Evolutionary conservation across 2,113 vertebrate genomes (phyloP), one percentile per base, ranked within the genome.

Genomic region (Cnemophilus loriae): DNA sequence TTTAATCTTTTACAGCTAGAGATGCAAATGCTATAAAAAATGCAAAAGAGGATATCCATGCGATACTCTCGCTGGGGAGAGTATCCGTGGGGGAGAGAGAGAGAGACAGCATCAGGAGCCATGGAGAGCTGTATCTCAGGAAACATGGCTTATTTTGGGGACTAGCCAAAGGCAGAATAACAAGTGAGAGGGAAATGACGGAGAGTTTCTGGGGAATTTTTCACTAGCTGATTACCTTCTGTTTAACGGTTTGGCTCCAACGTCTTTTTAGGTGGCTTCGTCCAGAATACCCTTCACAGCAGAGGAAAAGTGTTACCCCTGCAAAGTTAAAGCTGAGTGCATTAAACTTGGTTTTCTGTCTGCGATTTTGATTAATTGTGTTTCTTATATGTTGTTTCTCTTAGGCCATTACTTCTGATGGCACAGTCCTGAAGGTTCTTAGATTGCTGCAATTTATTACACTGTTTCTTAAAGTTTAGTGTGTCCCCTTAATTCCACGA

Each of bases 1-100:
- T 97, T 93, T 83, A 89, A 87, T 95, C 87, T 93, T 95, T 87
- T 94, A 91, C 85, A 93, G 91, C 74, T 86, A 95, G 61, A 90
- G 63, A 95, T 92, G 75, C 32, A 20, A 81, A 87, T 0, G 0
- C 7, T 90, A 87, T 63, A 86, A 95, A 89, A 95, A 89, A 87
- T 41, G 61, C 60, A 79, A 42, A 77, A 88, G 74, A 73, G 41
- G 30, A 68, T 94, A 75, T 93, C 76, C 53, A 95, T 80, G 56
- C 6, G 86, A 96, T 93, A 96, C 76, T 95, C 92, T 96, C 47
- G 0, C 47, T 86, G 92, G 88, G 65, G 52, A 93, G 44, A 89
- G 27, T 84, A 88, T 87, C 77, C 93, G 39, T 55, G 33, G 57
- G 52, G 77, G 55, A 57, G 61, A 71, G 60, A 92, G 71, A 63